phyloP scores from a whole-genome alignment of 1,140 invertebrate genomes.

The Bombyx mandarina region DNA sequence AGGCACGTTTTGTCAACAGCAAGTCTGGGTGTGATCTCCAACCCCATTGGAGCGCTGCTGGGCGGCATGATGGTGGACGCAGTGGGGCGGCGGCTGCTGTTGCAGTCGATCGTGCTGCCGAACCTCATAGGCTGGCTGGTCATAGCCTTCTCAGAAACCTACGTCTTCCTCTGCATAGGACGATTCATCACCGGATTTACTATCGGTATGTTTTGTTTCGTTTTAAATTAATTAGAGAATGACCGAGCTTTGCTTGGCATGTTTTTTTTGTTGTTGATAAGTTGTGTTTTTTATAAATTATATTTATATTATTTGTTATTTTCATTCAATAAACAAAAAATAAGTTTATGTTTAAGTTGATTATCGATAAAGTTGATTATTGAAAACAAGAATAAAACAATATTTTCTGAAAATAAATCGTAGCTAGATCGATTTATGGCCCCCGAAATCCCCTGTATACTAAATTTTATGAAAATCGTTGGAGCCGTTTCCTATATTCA shows the following conservation, averaged over 20 bases:
- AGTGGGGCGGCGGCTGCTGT: slow-evolving; percentile 79
- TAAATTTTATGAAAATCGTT: too few relatives aligned
- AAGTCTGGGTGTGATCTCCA: slow-evolving; percentile 80
- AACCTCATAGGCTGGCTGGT: slow-evolving; percentile 83
- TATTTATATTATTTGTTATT: neutral
- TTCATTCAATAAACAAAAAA: too few relatives aligned
- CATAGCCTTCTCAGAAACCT: slow-evolving; percentile 75
- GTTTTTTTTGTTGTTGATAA: neutral
- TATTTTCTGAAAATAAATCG: too few relatives aligned
- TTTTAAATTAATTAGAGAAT: neutral
- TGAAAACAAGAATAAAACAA: too few relatives aligned
- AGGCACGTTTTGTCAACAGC: slow-evolving; percentile 59
- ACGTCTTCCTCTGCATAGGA: slow-evolving; percentile 76
- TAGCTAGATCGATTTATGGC: too few relatives aligned
- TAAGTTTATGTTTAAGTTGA: too few relatives aligned
- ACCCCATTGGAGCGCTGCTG: slow-evolving; percentile 78
- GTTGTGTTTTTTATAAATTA: neutral
- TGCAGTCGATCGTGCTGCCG: slow-evolving; percentile 80
- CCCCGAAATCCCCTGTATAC: too few relatives aligned
- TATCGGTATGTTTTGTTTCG: slow-evolving; percentile 70
- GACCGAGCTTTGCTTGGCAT: neutral
- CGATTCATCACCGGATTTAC: slow-evolving; percentile 82
- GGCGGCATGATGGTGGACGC: slow-evolving; percentile 78
- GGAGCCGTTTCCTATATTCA: too few relatives aligned
- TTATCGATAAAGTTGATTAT: too few relatives aligned